phyloP scores from a whole-genome alignment of 2,113 vertebrate genomes.

The Aphyosemion australe region DNA sequence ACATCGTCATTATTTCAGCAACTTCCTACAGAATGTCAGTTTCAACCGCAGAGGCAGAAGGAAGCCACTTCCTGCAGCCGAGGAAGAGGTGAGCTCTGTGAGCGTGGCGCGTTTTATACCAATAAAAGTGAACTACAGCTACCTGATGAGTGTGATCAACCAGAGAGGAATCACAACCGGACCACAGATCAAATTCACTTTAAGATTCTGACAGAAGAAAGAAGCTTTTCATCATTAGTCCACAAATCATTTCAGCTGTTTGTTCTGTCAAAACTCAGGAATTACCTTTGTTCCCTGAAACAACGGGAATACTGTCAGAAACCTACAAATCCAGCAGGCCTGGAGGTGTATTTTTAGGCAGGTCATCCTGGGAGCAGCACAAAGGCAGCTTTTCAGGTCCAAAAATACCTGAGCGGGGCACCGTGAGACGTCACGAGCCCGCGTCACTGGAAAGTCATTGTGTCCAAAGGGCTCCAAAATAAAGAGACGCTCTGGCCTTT shows the following conservation, averaged over 20 bases:
- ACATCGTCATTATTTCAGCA: background rate
- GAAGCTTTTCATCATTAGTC: no score
- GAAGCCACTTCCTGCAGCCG: slow-evolving; percentile 21
- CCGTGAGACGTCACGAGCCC: slow-evolving; percentile 20
- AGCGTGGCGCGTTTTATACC: background rate
- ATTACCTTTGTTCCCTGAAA: background rate
- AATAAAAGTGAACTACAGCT: background rate
- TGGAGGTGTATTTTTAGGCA: slow-evolving; percentile 34
- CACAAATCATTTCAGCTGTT: background rate
- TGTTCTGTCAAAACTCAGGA: background rate
- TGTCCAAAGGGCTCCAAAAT: slow-evolving; percentile 36
- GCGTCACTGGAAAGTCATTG: slow-evolving; percentile 48
- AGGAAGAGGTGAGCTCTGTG: background rate
- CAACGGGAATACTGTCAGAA: slow-evolving; percentile 18
- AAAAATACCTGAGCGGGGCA: slow-evolving; percentile 26
- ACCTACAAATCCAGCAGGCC: slow-evolving; percentile 9
- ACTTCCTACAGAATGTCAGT: background rate
- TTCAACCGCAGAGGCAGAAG: background rate
- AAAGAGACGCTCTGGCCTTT: slow-evolving; percentile 46
- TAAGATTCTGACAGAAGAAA: no score
- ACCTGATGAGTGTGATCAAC: no score
- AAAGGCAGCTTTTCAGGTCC: slow-evolving; percentile 50
- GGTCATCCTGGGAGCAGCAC: slow-evolving; percentile 34
- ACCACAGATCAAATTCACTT: no score
- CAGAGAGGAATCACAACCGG: no score